Base-by-base conservation (phyloP, 2,888 invertebrate species). In the Eurytoma adleriae region DNA sequence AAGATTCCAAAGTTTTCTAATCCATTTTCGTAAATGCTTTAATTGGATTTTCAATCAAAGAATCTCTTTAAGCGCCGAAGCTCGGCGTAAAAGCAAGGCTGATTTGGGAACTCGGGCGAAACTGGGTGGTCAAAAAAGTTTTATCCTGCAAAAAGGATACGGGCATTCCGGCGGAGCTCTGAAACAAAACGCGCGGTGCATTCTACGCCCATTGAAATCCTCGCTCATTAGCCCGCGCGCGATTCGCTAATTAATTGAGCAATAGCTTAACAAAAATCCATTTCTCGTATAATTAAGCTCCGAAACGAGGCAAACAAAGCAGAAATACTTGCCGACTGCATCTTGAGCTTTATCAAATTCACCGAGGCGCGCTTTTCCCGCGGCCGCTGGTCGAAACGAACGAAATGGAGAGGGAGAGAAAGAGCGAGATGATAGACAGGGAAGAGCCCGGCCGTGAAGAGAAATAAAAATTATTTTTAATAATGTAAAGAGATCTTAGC, bases 391-490 rank as follows among this genome's bases (percentile, higher is more conserved):
- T 14, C 30, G n/a, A 62, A 30, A 40, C 30, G 3, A n/a, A 18
- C 40, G 4, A 48, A n/a, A n/a, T n/a, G n/a, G 40, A 12, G 50
- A 72, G 16, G 1, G n/a, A 3, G 7, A 0, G 7, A 2, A 24
- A 12, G 50, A 72, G 16, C 0, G n/a, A 3, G 7, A 0, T 0
- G 24, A 24, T 24, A 24, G 24, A 40, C 4, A 0, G 40, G 4
- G 7, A 40, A 27, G n/a, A 5, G 18, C 40, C 14, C 7, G 13
- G 27, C 57, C n/a, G 54, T 20, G 20, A 40, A 13, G 66, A 56
- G 61, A 73, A 73, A 73, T 78, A 78, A 62, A 78, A 73, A 73
- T 68, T 73, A 73, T 14, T 78, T 78, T 73, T 78, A 78, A 78
- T 78, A 78, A 73, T 68, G 72, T 73, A 72, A 78, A 78, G 68